phyloP scores from a whole-genome alignment of 2,888 invertebrate genomes.

The Agonum fuliginosum region DNA sequence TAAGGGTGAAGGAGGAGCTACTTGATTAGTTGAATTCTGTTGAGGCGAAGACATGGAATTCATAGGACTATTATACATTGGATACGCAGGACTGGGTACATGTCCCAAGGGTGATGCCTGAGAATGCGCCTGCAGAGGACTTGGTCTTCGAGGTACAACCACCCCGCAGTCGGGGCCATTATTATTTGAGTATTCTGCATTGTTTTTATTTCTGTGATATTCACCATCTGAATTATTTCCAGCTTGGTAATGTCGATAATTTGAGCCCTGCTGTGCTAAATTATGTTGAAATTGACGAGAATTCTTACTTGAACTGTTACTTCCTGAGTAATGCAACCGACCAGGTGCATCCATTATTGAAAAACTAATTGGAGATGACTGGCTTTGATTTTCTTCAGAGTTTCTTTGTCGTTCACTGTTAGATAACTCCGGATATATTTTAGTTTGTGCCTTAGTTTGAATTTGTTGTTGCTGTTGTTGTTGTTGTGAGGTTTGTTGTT shows the following conservation, averaged over 20 bases:
- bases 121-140: conserved; percentile 81
- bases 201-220: conserved; percentile 75
- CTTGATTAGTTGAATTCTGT: conserved; percentile 74
- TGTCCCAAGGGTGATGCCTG: conserved; percentile 84
- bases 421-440: conserved; percentile 83
- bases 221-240: conserved; percentile 77
- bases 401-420: conserved; percentile 65
- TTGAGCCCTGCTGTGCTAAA: conserved; percentile 73
- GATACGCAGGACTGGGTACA: conserved; percentile 87
- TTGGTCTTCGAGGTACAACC: conserved; percentile 81
- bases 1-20: conserved; percentile 81
- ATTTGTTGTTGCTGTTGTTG: conserved; percentile 72
- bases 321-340: conserved; percentile 77
- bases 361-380: conserved; percentile 85
- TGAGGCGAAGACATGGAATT: conserved; percentile 84
- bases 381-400: conserved; percentile 75
- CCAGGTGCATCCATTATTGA: conserved; percentile 84
- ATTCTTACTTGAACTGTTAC: conserved; percentile 75
- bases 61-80: conserved; percentile 90
- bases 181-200: conserved; percentile 72
- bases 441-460: conserved; percentile 86
- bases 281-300: conserved; percentile 75
- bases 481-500: conserved; percentile 72
- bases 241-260: conserved; percentile 80
- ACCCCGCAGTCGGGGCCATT: conserved; percentile 77